Base-by-base conservation (phyloP, 2,113 vertebrate genomes). In the Heterochromis multidens region DNA sequence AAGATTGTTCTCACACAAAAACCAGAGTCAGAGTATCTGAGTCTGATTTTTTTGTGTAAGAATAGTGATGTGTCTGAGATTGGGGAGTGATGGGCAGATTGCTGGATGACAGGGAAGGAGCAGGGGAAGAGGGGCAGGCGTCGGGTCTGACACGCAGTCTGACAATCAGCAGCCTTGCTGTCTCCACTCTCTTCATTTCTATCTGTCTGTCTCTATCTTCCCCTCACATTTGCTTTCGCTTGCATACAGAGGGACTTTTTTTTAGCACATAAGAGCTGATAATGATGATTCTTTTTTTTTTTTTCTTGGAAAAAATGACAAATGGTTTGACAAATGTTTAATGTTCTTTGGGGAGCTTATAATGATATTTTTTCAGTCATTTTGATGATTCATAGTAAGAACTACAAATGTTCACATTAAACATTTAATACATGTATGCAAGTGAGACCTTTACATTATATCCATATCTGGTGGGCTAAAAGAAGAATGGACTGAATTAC, bases 141-240 rank as follows among this genome's bases (percentile, higher is more conserved):
- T 94, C 92, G 52, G 65, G 31, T 87, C 91, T 90, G 94, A 96
- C 94, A 94, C 85, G 88, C 91, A 91, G 83, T 92, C 93, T 95
- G 93, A 95, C 89, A 94, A 96, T 96, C 95, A 82, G 91, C 89
- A 92, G 89, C 84, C 90, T 80, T 19, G 58, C 92, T 86, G 92
- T 93, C 95, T 93, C 91, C 92, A 40, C 80, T 85, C 82, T 82
- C 78, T 74, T 84, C 84, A 21, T 79, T 89, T 90, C 78, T 85
- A 57, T 84, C 79, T 88, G 81, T 84, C 88, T 19, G 19, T 65
- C 58, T 90, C 21, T 85, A 59, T 43, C 72, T 57, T 29, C 74
- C 62, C 58, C 63, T 93, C 27, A 27, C 19, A 6, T 72, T 72
- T 43, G 8, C 81, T 80, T 87, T 80, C 40, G 1, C 58, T 65